phyloP scores from a whole-genome alignment of 1,140 invertebrate genomes.

The Akabosia matsudoensis region DNA sequence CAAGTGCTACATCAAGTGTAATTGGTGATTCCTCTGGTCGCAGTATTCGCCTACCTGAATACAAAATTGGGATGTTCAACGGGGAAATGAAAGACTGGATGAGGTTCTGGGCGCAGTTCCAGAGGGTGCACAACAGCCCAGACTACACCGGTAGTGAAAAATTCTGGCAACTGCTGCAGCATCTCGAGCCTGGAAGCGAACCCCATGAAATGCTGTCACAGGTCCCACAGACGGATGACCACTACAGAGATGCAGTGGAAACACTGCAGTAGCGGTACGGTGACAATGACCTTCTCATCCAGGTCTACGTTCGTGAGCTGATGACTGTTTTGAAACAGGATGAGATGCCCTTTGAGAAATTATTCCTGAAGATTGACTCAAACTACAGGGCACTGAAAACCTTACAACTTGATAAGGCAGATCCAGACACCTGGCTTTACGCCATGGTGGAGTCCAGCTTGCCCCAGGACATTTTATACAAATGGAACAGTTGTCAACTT shows the following conservation, averaged over 20 bases:
- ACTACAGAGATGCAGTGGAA: neutral
- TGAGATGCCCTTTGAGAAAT: neutral
- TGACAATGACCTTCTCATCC: neutral
- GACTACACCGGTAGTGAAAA: conserved; percentile 47
- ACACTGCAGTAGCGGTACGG: neutral
- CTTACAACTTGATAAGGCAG: conserved; percentile 49
- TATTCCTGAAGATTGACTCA: conserved; percentile 43
- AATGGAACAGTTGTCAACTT: conserved; percentile 46
- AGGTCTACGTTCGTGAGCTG: neutral
- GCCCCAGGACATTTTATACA: conserved; percentile 47
- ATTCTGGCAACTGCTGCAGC: conserved; percentile 46
- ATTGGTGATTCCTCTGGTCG: neutral
- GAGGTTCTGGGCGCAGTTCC: conserved; percentile 48
- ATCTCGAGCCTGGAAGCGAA: conserved; percentile 34
- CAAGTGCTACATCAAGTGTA: neutral
- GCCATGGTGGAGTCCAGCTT: conserved; percentile 49
- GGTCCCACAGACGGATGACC: neutral
- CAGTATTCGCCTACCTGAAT: conserved; percentile 32
- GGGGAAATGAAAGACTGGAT: conserved; percentile 48
- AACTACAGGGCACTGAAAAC: conserved; percentile 50
- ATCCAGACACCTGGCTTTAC: conserved; percentile 50
- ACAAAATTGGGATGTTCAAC: conserved; percentile 47
- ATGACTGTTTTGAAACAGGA: conserved; percentile 1
- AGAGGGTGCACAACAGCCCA: conserved; percentile 47
- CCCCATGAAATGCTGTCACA: neutral